A percentile compares a stretch with the other conserved stretches of the same genome.
phyloP scores from a whole-genome alignment of 2,113 vertebrate genomes.

The Callaeas wilsoni region DNA sequence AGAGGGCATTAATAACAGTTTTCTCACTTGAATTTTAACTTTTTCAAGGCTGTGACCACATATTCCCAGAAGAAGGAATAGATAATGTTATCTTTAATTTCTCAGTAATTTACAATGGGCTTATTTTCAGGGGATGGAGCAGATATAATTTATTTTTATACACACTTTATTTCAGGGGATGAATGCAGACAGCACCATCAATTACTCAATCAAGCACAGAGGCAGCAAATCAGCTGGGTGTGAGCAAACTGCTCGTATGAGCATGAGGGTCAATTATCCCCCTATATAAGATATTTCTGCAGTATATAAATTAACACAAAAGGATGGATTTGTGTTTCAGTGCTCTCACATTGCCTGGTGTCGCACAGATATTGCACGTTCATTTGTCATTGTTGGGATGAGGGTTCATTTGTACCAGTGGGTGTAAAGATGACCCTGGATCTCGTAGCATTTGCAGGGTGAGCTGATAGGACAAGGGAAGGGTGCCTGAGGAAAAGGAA shows the following conservation, averaged over 20 bases:
- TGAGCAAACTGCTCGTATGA: no score
- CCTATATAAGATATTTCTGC: background rate
- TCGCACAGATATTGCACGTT: background rate
- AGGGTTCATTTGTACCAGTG: background rate
- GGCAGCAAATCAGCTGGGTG: background rate
- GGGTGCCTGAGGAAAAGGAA: background rate
- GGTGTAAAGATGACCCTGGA: background rate
- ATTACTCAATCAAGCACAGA: background rate
- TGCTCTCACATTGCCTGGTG: background rate
- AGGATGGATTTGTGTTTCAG: background rate
- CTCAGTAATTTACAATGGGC: background rate
- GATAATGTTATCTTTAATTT: background rate
- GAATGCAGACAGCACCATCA: background rate
- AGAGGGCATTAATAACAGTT: background rate
- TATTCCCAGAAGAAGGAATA: background rate
- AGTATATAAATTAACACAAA: background rate
- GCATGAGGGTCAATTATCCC: background rate
- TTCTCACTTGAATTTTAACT: background rate
- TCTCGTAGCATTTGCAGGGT: background rate
- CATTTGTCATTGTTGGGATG: background rate
- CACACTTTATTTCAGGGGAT: background rate
- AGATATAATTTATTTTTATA: background rate
- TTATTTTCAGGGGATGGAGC: background rate
- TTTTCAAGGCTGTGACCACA: background rate
- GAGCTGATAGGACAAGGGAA: background rate